Evolutionary conservation across 2,113 vertebrate species (phyloP).

Genomic region (Chionomys nivalis): DNA sequence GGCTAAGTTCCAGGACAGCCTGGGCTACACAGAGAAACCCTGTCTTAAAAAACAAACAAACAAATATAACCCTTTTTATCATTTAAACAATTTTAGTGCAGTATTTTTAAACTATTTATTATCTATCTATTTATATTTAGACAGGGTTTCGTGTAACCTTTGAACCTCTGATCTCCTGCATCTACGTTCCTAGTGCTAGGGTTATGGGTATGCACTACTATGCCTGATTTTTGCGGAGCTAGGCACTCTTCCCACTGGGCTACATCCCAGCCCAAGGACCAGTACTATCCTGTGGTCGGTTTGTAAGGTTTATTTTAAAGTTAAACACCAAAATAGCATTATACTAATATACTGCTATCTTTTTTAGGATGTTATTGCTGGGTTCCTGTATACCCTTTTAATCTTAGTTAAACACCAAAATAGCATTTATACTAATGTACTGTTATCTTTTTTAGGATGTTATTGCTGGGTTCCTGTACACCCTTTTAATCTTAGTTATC

Average conservation of each 20-base stretch:
- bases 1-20: not conserved
- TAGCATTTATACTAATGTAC: not conserved
- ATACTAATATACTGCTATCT: conserved; percentile 41
- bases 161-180: not conserved
- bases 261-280: not conserved
- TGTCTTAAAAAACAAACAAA: not conserved
- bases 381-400: conserved; percentile 92
- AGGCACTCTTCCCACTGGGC: no score
- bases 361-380: conserved; percentile 94
- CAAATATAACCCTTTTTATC: not conserved
- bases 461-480: conserved; percentile 93
- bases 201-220: no score
- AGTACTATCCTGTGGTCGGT: not conserved
- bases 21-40: not conserved
- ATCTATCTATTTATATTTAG: not conserved
- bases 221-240: no score
- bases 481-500: conserved; percentile 91
- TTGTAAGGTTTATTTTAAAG: conserved; percentile 17
- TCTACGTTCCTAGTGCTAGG: not conserved
- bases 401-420: conserved; percentile 86
- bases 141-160: not conserved
- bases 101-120: not conserved
- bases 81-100: not conserved
- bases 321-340: conserved; percentile 27
- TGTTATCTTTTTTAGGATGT: conserved; percentile 90